These are phyloP conservation scores for Asobara japonica DNA, from an alignment of 1,140 invertebrate genomes.

Conservation along the genomic window DNA sequence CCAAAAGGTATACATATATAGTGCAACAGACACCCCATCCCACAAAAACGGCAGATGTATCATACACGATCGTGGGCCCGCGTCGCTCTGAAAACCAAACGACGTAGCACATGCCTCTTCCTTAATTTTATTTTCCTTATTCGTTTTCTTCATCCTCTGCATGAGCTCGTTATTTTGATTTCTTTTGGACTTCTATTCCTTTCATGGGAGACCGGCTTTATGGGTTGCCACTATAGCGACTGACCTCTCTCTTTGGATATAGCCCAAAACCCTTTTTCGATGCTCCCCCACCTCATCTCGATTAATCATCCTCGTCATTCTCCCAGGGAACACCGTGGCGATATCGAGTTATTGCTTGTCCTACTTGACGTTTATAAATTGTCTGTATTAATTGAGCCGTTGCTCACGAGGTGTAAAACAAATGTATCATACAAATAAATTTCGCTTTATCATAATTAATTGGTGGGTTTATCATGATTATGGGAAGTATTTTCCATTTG, in stretches of 20 bases:
- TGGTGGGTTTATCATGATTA: neutral
- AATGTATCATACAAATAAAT: slow-evolving; percentile 19
- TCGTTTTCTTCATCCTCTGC: neutral
- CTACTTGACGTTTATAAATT: slow-evolving; percentile 30
- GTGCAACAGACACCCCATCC: slow-evolving; percentile 4
- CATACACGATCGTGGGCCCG: slow-evolving; percentile 19
- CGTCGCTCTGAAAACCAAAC: slow-evolving; percentile 10
- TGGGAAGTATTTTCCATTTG: too few species aligned
- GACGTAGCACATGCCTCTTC: neutral
- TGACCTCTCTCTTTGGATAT: neutral
- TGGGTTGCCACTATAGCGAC: neutral
- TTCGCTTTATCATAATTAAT: slow-evolving; percentile 15
- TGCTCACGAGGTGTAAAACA: slow-evolving; percentile 28
- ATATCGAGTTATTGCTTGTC: slow-evolving; percentile 12
- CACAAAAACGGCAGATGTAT: slow-evolving; percentile 37
- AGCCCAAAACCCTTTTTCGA: slow-evolving; percentile 8
- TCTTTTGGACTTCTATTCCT: neutral
- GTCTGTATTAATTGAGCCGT: slow-evolving; percentile 33
- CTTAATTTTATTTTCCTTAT: neutral
- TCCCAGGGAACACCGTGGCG: neutral
- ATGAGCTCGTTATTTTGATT: slow-evolving; percentile 20
- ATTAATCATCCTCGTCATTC: slow-evolving; percentile 34
- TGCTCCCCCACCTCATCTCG: neutral
- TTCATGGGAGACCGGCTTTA: slow-evolving; percentile 7
- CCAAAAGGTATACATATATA: slow-evolving; percentile 9